Percentiles rank a stretch among this genome's conserved stretches.
Evolutionary conservation across 2,113 vertebrate species (phyloP).

Genomic region (Cyprinus carpio): DNA sequence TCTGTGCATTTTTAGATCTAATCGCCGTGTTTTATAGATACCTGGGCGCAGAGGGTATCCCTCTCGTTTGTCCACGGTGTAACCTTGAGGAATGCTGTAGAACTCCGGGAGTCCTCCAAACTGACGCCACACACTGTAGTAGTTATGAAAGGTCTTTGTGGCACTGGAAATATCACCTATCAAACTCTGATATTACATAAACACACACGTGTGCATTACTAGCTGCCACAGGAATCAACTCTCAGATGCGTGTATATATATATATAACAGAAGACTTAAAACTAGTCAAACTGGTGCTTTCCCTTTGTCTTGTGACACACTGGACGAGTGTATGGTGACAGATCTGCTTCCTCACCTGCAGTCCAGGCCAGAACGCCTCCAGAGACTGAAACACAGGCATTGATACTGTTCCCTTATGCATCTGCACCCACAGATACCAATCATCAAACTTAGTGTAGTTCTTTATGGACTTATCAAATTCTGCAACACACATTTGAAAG

Average conservation of each 20-base stretch:
- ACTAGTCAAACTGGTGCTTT: background rate
- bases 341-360: conserved; percentile 80
- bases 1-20: background rate
- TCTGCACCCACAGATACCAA: conserved; percentile 99
- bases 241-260: background rate
- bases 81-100: conserved; percentile 97
- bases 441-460: conserved; percentile 98
- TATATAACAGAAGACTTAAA: background rate
- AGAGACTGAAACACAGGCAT: conserved; percentile 98
- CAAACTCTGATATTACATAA: conserved; percentile 79
- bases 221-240: background rate
- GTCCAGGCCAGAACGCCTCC: conserved; percentile 98
- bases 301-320: background rate
- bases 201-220: background rate
- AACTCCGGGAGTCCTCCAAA: conserved; percentile 97
- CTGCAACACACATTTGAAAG: conserved; percentile 68
- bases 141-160: conserved; percentile 93
- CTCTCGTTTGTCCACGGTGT: conserved; percentile 95
- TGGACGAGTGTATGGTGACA: background rate
- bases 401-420: conserved; percentile 97
- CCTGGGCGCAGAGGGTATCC: conserved; percentile 95
- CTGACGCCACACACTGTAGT: conserved; percentile 97
- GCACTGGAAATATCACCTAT: conserved; percentile 90
- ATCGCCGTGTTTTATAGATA: conserved; percentile 56
- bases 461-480: conserved; percentile 89